phyloP scores from a whole-genome alignment of 2,113 vertebrate species.

The Narcine bancroftii region DNA sequence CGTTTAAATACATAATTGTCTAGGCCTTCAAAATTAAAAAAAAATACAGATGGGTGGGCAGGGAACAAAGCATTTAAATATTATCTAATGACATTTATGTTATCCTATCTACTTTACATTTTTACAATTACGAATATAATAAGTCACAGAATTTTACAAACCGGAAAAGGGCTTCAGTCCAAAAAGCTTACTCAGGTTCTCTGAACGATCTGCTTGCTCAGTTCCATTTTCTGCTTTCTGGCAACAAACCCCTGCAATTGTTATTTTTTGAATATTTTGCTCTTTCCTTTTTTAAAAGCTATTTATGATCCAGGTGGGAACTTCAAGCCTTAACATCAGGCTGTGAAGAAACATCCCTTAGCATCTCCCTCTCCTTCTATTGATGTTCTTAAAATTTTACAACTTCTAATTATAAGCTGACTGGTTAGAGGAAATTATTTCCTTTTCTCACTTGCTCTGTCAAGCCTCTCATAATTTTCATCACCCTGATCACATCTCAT shows the following conservation, averaged over 20 bases:
- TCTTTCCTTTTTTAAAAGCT: background rate
- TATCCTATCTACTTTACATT: background rate
- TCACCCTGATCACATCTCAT: background rate
- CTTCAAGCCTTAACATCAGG: background rate
- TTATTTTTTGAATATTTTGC: background rate
- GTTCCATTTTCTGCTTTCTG: conserved; percentile 40
- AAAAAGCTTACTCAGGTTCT: background rate
- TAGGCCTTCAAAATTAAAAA: too few relatives aligned
- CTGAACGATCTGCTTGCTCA: background rate
- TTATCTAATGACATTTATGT: background rate
- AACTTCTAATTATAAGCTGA: background rate
- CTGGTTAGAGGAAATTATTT: background rate
- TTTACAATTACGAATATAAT: background rate
- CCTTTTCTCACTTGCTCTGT: background rate
- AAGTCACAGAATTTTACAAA: background rate
- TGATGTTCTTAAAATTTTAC: background rate
- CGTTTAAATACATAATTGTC: background rate
- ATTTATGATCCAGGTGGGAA: background rate
- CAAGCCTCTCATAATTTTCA: background rate
- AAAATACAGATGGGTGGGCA: background rate
- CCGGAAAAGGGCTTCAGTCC: background rate
- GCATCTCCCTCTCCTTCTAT: background rate
- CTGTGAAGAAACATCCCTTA: background rate
- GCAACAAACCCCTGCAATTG: background rate
- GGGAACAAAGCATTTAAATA: background rate